These are phyloP conservation scores for Macroteleia sp. DNA, from an alignment of 2,888 invertebrate species.

Conservation along the genomic window DNA sequence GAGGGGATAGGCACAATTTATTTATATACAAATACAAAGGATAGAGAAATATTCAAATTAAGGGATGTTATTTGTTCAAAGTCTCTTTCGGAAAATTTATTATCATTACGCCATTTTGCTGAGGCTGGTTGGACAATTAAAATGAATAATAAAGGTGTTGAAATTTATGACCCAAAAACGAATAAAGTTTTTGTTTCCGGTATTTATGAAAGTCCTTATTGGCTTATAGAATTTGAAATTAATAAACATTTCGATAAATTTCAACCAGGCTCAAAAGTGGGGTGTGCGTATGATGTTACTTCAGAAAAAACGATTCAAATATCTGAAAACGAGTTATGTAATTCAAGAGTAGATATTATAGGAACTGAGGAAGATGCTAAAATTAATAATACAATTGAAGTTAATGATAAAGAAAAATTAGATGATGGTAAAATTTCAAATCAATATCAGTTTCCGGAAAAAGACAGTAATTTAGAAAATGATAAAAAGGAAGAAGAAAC, in stretches of 20 bases:
- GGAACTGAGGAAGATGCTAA: too few relatives aligned
- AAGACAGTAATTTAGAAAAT: too few relatives aligned
- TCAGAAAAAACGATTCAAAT: too few relatives aligned
- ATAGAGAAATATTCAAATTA: not conserved
- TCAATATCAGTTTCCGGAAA: too few relatives aligned
- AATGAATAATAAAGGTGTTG: not conserved
- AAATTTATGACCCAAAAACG: not conserved
- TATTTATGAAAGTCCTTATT: slow-evolving; percentile 7
- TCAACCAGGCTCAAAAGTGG: not conserved
- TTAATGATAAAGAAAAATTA: too few relatives aligned
- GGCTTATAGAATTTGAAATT: not conserved
- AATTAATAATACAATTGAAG: too few relatives aligned
- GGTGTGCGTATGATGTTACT: not conserved
- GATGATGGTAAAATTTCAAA: too few relatives aligned
- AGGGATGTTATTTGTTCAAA: not conserved
- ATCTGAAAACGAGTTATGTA: too few relatives aligned
- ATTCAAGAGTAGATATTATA: too few relatives aligned
- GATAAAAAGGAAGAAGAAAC: too few relatives aligned
- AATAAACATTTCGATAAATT: not conserved
- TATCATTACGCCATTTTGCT: not conserved
- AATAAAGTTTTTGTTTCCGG: slow-evolving; percentile 5
- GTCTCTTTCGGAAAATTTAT: not conserved
- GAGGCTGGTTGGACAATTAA: not conserved
- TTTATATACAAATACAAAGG: not conserved
- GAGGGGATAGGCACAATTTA: slow-evolving; percentile 1